These are phyloP conservation scores for Xylota segnis DNA, from an alignment of 2,888 invertebrate genomes.

Conservation along the genomic window DNA sequence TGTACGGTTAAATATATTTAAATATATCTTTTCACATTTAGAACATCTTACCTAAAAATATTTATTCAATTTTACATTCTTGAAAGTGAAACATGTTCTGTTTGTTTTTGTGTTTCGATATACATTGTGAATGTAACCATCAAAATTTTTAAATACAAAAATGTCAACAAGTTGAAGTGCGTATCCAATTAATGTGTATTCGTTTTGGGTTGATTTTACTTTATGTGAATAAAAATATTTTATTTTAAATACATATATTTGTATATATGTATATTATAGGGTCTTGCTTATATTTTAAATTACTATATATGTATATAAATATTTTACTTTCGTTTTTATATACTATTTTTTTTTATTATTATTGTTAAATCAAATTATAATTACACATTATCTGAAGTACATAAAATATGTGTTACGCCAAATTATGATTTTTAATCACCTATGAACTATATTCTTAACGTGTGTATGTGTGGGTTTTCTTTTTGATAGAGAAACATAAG, in stretches of 20 bases:
- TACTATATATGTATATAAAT: constrained; percentile 73
- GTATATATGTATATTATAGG: constrained; percentile 61
- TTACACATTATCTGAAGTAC: constrained; percentile 68
- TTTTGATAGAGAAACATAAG: constrained; percentile 71
- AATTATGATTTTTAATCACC: constrained; percentile 70
- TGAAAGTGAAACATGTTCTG: constrained; percentile 59
- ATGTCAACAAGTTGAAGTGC: constrained; percentile 65
- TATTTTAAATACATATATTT: constrained; percentile 67
- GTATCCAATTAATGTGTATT: constrained; percentile 60
- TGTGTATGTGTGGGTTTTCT: constrained; percentile 55
- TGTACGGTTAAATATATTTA: constrained; percentile 75
- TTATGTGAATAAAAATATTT: constrained; percentile 72
- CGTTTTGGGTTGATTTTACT: constrained; percentile 70
- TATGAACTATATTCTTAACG: constrained; percentile 65
- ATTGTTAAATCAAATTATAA: constrained; percentile 65
- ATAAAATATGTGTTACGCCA: constrained; percentile 68
- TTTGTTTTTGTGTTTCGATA: constrained; percentile 16
- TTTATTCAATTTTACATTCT: constrained; percentile 71
- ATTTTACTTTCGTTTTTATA: constrained; percentile 68
- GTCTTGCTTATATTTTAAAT: constrained; percentile 71
- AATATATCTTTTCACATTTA: constrained; percentile 71
- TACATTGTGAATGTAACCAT: constrained; percentile 21
- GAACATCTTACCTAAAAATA: constrained; percentile 71
- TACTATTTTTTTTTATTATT: constrained; percentile 61
- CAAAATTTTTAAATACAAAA: constrained; percentile 64